Evolutionary conservation across 2,113 vertebrate genomes (phyloP).

Genomic region (Mixornis gularis): DNA sequence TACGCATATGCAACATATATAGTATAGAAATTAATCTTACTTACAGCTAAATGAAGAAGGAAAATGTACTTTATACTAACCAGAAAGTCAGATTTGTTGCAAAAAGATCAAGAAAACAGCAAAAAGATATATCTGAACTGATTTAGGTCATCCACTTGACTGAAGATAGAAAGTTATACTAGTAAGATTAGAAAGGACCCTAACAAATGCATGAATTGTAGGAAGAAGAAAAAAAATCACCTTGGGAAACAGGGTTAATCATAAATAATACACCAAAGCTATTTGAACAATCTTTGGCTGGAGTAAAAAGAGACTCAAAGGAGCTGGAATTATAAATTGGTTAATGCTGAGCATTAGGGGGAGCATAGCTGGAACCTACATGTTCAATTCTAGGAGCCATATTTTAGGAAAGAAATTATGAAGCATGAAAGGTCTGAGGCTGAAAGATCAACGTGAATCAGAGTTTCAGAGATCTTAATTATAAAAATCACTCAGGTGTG

Average conservation of each 20-base stretch:
- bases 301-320: neutral
- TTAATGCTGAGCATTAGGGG: neutral
- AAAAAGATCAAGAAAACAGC: neutral
- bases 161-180: neutral
- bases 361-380: constrained; percentile 2
- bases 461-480: constrained; percentile 54
- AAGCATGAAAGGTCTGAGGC: constrained; percentile 34
- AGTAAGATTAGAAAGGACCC: neutral
- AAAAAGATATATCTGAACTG: neutral
- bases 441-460: constrained; percentile 54
- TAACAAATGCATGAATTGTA: neutral
- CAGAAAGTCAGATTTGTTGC: neutral
- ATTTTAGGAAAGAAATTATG: constrained; percentile 42
- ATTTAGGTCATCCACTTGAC: neutral
- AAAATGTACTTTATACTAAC: neutral
- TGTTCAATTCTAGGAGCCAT: constrained; percentile 5
- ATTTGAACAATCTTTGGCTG: neutral
- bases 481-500: constrained; percentile 41
- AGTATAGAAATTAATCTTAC: neutral
- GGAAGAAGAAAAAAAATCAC: neutral
- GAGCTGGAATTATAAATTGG: constrained; percentile 19
- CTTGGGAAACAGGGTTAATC: neutral
- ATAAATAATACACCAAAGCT: constrained; percentile 14
- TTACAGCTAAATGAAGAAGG: neutral
- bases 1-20: neutral